Base-by-base conservation (phyloP, 1,140 invertebrate species). In the Heliconius hermathena region DNA sequence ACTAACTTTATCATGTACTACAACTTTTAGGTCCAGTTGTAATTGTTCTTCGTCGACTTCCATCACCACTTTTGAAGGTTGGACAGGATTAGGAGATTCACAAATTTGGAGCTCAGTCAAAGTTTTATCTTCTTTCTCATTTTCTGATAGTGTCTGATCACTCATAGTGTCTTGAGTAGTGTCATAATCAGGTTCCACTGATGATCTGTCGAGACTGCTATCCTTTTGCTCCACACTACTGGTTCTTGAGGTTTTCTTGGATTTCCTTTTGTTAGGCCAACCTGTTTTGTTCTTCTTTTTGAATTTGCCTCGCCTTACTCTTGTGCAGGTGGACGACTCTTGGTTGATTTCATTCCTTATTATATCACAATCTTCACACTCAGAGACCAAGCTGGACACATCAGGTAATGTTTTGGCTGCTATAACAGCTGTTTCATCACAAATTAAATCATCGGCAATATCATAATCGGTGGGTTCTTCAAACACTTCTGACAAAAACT, bases 271-370 rank as follows among this genome's bases (percentile, higher is more conserved):
- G 78, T 84, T 93, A 3, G 94, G 94, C 94, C 94, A 95, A 6
- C 94, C 94, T 0, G 94, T 95, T 74, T 88, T 87, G 79, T 95
- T 95, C 89, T 94, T 95, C 89, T 95, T 95, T 87, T 95, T 95
- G 81, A 94, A 93, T 75, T 89, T 94, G 18, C 90, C 90, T 0
- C 93, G 89, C 76, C 87, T 87, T 6, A 81, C 75, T 33, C 82
- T 80, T n/a, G 79, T 71, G 22, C 83, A 85, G 26, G 38, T 81
- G 9, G 74, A 80, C 36, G 74, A 80, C 41, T 76, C 84, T 26
- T 91, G 89, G 41, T 89, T 88, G 22, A 95, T 91, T 83, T 95
- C 92, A 79, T 93, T 90, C 2, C 89, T 79, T 75, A 94, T 93
- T 11, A 93, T 84, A 80, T 94, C 93, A 82, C 91, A 93, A 78